A percentile compares a stretch with the other conserved stretches of the same genome.
phyloP scores from a whole-genome alignment of 1,140 invertebrate genomes.

The Venustaconcha ellipsiformis region DNA sequence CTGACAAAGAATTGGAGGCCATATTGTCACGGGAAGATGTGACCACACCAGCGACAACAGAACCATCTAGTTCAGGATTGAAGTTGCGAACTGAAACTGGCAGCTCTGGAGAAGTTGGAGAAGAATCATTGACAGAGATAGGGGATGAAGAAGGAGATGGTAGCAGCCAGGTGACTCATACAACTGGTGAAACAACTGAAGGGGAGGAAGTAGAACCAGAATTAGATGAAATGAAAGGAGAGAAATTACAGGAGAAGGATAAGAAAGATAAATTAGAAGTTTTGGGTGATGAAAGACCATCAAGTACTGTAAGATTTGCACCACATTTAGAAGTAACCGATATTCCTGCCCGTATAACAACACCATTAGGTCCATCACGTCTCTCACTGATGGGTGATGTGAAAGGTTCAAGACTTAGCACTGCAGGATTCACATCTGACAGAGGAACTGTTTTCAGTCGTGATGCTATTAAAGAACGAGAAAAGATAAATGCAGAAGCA shows the following conservation, averaged over 20 bases:
- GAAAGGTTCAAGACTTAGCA: constrained; percentile 30
- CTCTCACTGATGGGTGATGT: constrained; percentile 29
- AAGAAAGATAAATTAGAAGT: constrained; percentile 1
- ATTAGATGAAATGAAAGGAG: neutral
- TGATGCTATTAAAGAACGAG: constrained; percentile 50
- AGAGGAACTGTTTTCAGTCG: constrained; percentile 44
- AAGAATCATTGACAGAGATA: constrained; percentile 29
- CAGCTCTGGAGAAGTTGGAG: constrained; percentile 12
- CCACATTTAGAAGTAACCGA: constrained; percentile 35
- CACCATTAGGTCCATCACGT: constrained; percentile 34
- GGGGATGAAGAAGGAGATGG: constrained; percentile 21
- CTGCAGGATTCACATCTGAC: constrained; percentile 21
- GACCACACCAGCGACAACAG: constrained; percentile 14
- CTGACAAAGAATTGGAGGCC: constrained; percentile 55
- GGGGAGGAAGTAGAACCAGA: neutral
- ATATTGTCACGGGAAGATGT: constrained; percentile 41
- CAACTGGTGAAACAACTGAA: neutral
- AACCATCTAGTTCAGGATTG: constrained; percentile 12
- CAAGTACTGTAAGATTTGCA: constrained; percentile 45
- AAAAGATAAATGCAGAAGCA: constrained; percentile 51
- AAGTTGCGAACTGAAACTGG: constrained; percentile 35
- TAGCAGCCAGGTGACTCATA: constrained; percentile 6
- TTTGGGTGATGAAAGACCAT: constrained; percentile 25
- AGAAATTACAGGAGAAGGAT: neutral
- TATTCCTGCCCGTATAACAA: constrained; percentile 30